Evolutionary conservation across 2,888 invertebrate species (phyloP).

Genomic region (Troides aeacus): DNA sequence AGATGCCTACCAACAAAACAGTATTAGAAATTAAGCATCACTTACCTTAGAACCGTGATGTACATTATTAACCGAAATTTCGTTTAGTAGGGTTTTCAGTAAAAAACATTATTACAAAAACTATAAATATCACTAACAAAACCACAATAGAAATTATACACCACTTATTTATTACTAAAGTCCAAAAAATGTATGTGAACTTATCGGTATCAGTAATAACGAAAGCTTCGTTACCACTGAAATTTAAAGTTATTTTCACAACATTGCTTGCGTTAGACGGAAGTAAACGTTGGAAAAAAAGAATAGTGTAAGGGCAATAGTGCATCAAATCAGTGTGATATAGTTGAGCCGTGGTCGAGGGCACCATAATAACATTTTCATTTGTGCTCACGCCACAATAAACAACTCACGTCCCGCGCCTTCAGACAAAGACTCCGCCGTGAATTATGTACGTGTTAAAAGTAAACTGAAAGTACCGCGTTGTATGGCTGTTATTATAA

Average conservation of each 20-base stretch:
- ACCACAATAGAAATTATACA: too few relatives aligned
- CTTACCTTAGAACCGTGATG: too few relatives aligned
- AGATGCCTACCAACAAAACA: too few relatives aligned
- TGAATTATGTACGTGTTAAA: conserved; percentile 81
- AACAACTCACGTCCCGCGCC: conserved; percentile 79
- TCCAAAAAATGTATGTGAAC: too few relatives aligned
- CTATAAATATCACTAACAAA: too few relatives aligned
- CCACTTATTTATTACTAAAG: too few relatives aligned
- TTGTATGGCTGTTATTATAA: conserved; percentile 79
- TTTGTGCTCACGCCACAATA: conserved; percentile 78
- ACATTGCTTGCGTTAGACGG: neutral
- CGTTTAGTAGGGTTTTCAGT: too few relatives aligned
- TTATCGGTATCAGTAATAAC: neutral
- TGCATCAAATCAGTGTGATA: conserved; percentile 19
- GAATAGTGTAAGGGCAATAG: conserved; percentile 1
- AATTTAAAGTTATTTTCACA: neutral
- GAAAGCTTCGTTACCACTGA: neutral
- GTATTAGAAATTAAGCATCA: too few relatives aligned
- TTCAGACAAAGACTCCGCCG: conserved; percentile 76
- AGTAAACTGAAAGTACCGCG: conserved; percentile 80
- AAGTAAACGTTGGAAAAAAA: neutral
- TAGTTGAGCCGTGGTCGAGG: conserved; percentile 48
- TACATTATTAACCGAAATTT: too few relatives aligned
- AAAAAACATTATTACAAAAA: too few relatives aligned
- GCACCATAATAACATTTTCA: conserved; percentile 78